Base-by-base conservation (phyloP, 2,113 vertebrate genomes). In the Rutilus rutilus region DNA sequence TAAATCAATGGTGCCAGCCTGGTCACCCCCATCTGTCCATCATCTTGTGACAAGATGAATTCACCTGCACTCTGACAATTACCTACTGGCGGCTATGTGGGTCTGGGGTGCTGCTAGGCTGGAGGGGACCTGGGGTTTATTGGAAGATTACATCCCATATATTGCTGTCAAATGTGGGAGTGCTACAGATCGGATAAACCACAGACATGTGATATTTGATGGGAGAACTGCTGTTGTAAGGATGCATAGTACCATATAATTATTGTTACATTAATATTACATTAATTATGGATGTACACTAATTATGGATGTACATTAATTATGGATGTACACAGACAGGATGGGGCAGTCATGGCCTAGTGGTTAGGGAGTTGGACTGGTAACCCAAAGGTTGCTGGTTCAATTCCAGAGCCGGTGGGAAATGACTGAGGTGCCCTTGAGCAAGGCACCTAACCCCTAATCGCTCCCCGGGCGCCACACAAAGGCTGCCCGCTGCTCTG, bases 21-120 rank as follows among this genome's bases (percentile, higher is more conserved):
- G 65, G 19, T 82, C 79, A 47, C 84, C 78, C 54, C 54, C 27
- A 78, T 78, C 71, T 88, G 87, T 85, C 87, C 60, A 45, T 83
- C 73, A 86, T 27, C 62, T 54, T 69, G 17, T 82, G 87, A 86
- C 83, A 88, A 82, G 71, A 88, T 88, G 71, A 85, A 88, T 86
- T 88, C 78, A 82, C 33, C 54, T 77, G 59, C 30, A 67, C 69
- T 82, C 59, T 82, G 76, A 54, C 78, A 76, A 60, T 87, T 60
- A 85, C 69, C 77, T 78, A 50, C 59, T 74, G 77, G 83, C 3
- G 6, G 76, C 54, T 80, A 42, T 52, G 30, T 30, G 23, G 27
- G 45, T 27, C 17, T 47, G 21, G 45, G 65, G 42, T 82, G n/a
- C 36, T 30, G 62, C 6, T 23, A 69, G 27, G 47, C 64, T 54